Base-by-base conservation (phyloP, 2,888 invertebrate genomes). In the Rhagium mordax region DNA sequence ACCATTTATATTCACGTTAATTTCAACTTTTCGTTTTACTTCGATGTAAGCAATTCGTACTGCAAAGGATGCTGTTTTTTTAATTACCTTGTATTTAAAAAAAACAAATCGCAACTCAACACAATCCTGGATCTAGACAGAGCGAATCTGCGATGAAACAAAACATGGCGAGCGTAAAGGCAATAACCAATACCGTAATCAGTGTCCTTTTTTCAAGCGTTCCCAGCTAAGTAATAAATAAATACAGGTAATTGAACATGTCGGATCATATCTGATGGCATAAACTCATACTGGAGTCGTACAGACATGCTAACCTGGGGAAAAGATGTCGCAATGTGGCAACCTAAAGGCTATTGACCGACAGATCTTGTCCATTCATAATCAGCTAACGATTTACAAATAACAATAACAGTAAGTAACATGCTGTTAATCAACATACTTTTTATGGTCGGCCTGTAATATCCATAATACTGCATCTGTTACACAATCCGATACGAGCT, bases 241-340 rank as follows among this genome's bases (percentile, higher is more conserved):
- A 59, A 33, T 29, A 33, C 21, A 16, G 33, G 59, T 59, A 59
- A 59, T 18, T 33, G 59, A 33, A 18, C 59, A 15, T 59, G 59
- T 59, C 33, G 15, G 59, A 33, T 59, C 59, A 33, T 59, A 59
- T 59, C 59, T 33, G 59, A 59, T 20, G 33, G 33, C 59, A 59
- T 59, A 59, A 59, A 41, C n/a, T 41, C 41, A 3, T 41, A 41
- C 41, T 41, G n/a, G n/a, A 41, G 41, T n/a, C 41, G n/a, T 4
- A 41, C 41, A 41, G 41, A 41, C 41, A n/a, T 41, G 41, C n/a
- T 41, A 13, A 41, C 41, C 41, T 4, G 10, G n/a, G 3, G 41
- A 41, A 41, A n/a, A 13, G n/a, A 41, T 41, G 41, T 41, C 41
- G 41, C 41, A 41, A 41, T 41, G 41, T 41, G 41, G 41, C n/a